phyloP scores from a whole-genome alignment of 2,113 vertebrate genomes.

The Petrocephalus microphthalmus region DNA sequence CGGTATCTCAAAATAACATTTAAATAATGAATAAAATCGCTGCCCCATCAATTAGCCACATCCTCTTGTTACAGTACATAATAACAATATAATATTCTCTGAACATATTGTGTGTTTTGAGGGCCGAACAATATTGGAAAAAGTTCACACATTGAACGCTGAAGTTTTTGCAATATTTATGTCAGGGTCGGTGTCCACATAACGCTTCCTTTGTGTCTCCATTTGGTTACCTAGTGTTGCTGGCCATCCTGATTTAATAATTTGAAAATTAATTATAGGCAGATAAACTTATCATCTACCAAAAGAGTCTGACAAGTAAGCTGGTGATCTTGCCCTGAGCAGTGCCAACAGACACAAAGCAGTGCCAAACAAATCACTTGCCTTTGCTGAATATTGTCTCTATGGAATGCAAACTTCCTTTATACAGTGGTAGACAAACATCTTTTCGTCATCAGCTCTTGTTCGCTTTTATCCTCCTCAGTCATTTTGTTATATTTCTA shows the following conservation, averaged over 20 bases:
- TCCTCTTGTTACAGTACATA: not conserved
- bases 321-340: not conserved
- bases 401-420: not conserved
- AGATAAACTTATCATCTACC: not conserved
- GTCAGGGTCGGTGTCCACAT: no score
- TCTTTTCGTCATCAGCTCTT: not conserved
- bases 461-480: not conserved
- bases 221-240: no score
- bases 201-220: no score
- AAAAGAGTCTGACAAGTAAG: not conserved
- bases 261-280: not conserved
- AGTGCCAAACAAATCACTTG: not conserved
- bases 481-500: not conserved
- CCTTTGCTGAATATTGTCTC: not conserved
- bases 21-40: no score
- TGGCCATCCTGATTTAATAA: no score
- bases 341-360: not conserved
- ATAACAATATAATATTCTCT: not conserved
- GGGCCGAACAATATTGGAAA: not conserved
- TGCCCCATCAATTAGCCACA: not conserved
- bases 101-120: not conserved
- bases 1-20: not conserved
- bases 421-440: not conserved
- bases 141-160: not conserved
- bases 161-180: not conserved